Evolutionary conservation across 2,888 invertebrate species (phyloP), one percentile per base, ranked within the genome.

Genomic region (Sericinus montela): DNA sequence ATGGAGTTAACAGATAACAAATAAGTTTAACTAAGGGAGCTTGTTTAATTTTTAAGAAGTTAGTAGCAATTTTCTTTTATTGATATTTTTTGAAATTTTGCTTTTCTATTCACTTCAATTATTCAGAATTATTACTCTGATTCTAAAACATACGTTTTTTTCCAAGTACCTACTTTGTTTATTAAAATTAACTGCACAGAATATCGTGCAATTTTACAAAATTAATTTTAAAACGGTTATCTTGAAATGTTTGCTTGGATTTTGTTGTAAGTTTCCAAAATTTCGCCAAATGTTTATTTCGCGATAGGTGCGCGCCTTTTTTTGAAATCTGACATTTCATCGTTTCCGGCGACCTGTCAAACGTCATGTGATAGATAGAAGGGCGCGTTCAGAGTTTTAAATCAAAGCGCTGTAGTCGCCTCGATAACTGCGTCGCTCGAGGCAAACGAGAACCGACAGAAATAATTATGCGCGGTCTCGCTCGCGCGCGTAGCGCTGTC

Each of bases 351-450:
- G 83, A 85, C 72, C 88, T 88, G 88, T 88, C 88, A 88, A 86
- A 86, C 83, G 80, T 86, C 88, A 88, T 87, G 85, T 88, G 88
- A 87, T 87, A 83, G 81, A 87, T 86, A 86, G 85, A 88, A 88
- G 88, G 88, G 88, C 85, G 80, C 85, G 84, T 79, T 86, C 78
- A 60, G 72, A 79, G 85, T 86, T 85, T 85, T 87, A 88, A 88
- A 86, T 86, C 83, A 84, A 85, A 85, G 77, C 82, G 82, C 80
- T 76, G 80, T 80, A 80, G 78, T 80, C 72, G 74, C 67, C 65
- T 77, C 81, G 79, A 81, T 82, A 82, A 80, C 75, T 78, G 78
- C 75, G 76, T 67, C 71, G 81, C 75, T 79, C 79, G 84, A 80
- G 81, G 83, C 84, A 71, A 83, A 68, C 82, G 78, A 83, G 83